These are phyloP conservation scores for Myotis yumanensis DNA, from an alignment of 2,113 vertebrate species.

Conservation along the genomic window DNA sequence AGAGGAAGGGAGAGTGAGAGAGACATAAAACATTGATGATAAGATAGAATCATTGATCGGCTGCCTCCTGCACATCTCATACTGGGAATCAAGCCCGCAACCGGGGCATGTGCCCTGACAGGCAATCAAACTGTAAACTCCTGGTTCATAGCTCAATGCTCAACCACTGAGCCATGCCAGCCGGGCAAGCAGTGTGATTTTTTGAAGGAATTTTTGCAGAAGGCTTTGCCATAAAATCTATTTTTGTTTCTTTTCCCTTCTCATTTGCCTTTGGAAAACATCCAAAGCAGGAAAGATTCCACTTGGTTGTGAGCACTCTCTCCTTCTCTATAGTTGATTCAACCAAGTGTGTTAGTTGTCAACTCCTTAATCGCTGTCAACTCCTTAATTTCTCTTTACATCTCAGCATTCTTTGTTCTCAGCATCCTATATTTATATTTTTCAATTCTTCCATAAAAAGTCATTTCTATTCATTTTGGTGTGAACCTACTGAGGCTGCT, in stretches of 20 bases:
- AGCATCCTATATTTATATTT: not conserved
- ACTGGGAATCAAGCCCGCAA: no score
- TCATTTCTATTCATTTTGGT: not conserved
- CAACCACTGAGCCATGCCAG: no score
- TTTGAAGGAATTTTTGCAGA: not conserved
- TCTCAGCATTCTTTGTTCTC: not conserved
- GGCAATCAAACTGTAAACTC: no score
- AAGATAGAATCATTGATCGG: no score
- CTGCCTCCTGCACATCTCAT: no score
- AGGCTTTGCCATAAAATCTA: not conserved
- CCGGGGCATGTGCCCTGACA: no score
- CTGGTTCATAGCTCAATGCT: no score
- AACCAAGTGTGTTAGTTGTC: not conserved
- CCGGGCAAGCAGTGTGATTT: not conserved
- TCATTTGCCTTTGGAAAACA: not conserved
- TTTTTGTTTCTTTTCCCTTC: conserved; percentile 16
- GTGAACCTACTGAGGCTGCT: not conserved
- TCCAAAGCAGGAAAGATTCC: not conserved
- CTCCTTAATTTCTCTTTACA: not conserved
- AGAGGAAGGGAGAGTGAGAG: no score
- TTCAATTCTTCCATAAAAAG: not conserved
- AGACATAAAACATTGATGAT: no score
- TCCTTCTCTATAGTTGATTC: not conserved
- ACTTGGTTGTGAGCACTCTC: not conserved
- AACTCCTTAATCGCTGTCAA: not conserved